Percentiles rank a stretch among this genome's conserved stretches.
Evolutionary conservation across 2,888 invertebrate species (phyloP).

Genomic region (Pandemis heparana): DNA sequence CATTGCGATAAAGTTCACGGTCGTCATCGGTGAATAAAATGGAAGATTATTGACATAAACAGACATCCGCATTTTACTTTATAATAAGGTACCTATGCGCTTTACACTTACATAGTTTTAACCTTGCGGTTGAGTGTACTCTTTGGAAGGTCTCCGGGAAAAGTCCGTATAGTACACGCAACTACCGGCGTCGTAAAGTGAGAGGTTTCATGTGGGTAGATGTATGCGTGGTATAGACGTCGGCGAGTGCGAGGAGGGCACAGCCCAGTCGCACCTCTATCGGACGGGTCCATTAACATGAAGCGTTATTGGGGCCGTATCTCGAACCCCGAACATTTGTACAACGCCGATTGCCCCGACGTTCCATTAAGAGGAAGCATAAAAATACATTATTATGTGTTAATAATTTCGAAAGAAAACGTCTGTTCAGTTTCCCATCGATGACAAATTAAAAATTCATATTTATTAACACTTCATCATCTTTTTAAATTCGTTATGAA

Average conservation of each 20-base stretch:
- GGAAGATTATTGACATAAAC: constrained; percentile 40
- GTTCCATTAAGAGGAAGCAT: constrained; percentile 83
- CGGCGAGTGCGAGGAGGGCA: constrained; percentile 42
- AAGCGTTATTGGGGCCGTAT: constrained; percentile 76
- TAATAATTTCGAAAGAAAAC: constrained; percentile 81
- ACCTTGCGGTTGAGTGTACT: constrained; percentile 18
- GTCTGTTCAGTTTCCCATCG: constrained; percentile 58
- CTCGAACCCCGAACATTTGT: constrained; percentile 63
- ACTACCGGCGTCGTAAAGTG: constrained; percentile 28
- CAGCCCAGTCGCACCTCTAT: constrained; percentile 58
- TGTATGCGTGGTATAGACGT: constrained; percentile 38
- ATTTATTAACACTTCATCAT: constrained; percentile 60
- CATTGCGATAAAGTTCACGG: constrained; percentile 50
- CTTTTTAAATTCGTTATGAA: constrained; percentile 58
- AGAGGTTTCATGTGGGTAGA: constrained; percentile 33
- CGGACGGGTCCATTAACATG: constrained; percentile 75
- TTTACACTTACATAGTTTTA: constrained; percentile 16
- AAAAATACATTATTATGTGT: constrained; percentile 85
- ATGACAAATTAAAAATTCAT: constrained; percentile 73
- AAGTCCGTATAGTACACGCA: constrained; percentile 19
- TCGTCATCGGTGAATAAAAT: constrained; percentile 45
- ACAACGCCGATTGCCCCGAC: constrained; percentile 71
- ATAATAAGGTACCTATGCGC: constrained; percentile 23
- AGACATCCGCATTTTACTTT: constrained; percentile 41
- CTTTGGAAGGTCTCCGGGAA: constrained; percentile 3